Conservation (phyloP, 2,888 invertebrate species). For the Imbricaverruca yamaguchii region DNA sequence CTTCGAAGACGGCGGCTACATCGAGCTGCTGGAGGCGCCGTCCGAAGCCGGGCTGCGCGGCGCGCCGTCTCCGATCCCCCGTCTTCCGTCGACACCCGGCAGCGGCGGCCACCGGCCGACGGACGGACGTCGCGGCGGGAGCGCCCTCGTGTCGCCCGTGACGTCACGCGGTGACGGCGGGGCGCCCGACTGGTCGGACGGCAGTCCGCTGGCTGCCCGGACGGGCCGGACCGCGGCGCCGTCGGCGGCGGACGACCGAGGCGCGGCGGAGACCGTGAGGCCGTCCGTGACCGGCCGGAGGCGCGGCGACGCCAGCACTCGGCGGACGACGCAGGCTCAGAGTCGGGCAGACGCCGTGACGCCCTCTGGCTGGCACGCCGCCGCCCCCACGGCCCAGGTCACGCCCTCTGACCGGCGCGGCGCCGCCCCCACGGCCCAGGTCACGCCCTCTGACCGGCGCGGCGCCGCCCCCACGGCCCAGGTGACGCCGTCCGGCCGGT, state of each 20-base stretch:
- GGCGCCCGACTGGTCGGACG: background rate
- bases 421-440: background rate
- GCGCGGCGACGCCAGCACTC: too few species aligned
- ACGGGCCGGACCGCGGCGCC: too few species aligned
- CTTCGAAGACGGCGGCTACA: slow-evolving; percentile 6
- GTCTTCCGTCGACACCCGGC: background rate
- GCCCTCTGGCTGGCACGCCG: background rate
- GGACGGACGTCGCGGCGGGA: background rate
- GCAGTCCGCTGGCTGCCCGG: background rate
- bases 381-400: background rate
- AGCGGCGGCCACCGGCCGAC: background rate
- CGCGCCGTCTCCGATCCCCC: background rate
- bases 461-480: background rate
- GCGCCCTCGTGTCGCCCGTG: too few species aligned
- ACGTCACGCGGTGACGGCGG: too few species aligned
- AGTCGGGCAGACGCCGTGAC: background rate
- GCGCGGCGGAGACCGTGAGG: too few species aligned
- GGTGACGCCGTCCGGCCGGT: background rate
- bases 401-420: background rate
- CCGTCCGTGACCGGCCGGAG: too few species aligned
- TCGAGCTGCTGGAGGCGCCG: background rate
- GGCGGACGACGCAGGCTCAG: too few species aligned
- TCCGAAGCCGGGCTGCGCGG: background rate
- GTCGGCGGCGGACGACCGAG: too few species aligned
- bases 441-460: background rate